A percentile compares a stretch with the other conserved stretches of the same genome.
Conservation (phyloP, 2,113 vertebrate genomes). For the Nesospiza acunhae region DNA sequence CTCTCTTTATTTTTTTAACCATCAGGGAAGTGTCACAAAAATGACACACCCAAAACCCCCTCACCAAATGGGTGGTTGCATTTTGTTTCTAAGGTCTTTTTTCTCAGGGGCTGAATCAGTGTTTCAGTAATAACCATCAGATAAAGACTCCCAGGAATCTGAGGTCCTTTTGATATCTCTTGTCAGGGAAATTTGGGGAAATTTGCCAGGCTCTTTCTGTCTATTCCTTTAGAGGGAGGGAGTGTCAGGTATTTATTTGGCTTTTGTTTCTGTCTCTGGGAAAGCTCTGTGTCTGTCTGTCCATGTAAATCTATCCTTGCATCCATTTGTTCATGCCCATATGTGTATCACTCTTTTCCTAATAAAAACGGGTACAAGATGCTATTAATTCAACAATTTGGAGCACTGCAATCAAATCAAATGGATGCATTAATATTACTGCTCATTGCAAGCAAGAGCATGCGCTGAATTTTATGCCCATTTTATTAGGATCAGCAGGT, state of each 20-base stretch:
- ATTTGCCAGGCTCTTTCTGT: background rate
- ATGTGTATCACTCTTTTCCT: background rate
- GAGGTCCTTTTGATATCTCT: background rate
- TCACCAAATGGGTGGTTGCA: background rate
- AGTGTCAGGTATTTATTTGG: background rate
- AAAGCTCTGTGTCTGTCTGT: background rate
- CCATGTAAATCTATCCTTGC: background rate
- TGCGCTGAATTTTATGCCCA: background rate
- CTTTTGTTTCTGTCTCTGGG: background rate
- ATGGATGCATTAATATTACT: background rate
- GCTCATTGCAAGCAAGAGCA: background rate
- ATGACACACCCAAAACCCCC: background rate
- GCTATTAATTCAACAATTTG: background rate
- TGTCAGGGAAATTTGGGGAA: background rate
- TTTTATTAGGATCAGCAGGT: background rate
- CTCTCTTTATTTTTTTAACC: background rate
- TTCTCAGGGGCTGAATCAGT: background rate
- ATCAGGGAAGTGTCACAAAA: background rate
- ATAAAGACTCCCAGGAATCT: background rate
- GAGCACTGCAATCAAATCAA: background rate
- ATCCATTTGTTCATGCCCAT: background rate
- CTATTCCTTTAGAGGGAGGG: background rate
- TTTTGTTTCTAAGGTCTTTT: background rate
- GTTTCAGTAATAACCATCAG: background rate
- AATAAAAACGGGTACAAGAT: background rate